Conservation (phyloP, 2,113 vertebrate species). For the Apodemus sylvaticus region DNA sequence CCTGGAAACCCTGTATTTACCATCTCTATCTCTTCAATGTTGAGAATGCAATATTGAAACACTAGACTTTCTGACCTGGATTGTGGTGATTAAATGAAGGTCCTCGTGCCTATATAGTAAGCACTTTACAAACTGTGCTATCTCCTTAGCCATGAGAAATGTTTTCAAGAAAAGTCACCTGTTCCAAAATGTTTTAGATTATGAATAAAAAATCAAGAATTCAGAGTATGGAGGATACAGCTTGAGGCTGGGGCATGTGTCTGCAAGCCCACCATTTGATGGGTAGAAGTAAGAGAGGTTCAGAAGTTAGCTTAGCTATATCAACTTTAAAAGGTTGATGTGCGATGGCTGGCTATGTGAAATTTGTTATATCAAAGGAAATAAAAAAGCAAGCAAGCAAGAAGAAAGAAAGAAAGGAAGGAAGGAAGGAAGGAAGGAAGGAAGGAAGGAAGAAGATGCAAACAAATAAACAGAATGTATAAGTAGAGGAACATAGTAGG, state of each 20-base stretch:
- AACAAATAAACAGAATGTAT: neutral
- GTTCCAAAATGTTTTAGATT: neutral
- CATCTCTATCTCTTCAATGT: neutral
- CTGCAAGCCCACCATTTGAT: neutral
- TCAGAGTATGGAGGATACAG: neutral
- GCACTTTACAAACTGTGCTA: too few relatives aligned
- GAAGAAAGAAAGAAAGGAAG: neutral
- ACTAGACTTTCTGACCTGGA: neutral
- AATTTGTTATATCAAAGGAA: neutral
- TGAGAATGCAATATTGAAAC: neutral
- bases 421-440: fast-evolving
- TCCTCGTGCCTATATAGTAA: neutral
- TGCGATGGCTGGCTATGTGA: neutral
- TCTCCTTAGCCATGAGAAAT: neutral
- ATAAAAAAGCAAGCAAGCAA: neutral
- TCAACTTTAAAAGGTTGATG: neutral
- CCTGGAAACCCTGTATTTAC: fast-evolving
- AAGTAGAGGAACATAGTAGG: neutral
- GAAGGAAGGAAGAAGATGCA: fast-evolving
- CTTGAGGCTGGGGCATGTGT: too few relatives aligned
- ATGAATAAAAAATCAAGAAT: neutral
- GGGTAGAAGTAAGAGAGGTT: neutral
- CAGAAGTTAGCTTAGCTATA: neutral
- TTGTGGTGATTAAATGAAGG: neutral
- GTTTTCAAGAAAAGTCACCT: neutral